Conservation (phyloP, 2,888 invertebrate species). For the Parnassius glacialis region DNA sequence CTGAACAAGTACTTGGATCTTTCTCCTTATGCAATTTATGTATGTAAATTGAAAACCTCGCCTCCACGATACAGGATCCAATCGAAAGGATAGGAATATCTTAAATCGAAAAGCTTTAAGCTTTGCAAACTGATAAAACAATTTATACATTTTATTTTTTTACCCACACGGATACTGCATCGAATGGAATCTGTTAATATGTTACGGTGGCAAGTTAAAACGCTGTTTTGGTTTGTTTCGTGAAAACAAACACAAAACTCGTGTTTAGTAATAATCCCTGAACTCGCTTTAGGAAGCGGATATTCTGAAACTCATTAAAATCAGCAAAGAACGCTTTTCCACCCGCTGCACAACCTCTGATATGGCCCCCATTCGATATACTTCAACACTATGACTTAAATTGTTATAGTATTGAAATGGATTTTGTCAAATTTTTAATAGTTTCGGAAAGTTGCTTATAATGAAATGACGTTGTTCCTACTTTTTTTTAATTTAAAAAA, state of each 20-base stretch:
- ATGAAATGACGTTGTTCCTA: too few species aligned
- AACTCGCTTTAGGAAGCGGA: slow-evolving; percentile 5
- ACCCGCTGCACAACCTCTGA: slow-evolving; percentile 10
- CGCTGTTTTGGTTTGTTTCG: neutral
- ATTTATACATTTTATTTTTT: too few species aligned
- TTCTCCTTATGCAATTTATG: too few species aligned
- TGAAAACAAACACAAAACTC: slow-evolving; percentile 13
- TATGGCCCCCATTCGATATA: slow-evolving; percentile 8
- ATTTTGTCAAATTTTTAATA: neutral
- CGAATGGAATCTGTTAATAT: neutral
- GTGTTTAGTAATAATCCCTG: slow-evolving; percentile 17
- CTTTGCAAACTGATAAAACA: too few species aligned
- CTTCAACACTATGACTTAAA: neutral
- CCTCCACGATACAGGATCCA: too few species aligned
- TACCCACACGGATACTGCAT: neutral
- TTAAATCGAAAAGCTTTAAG: too few species aligned
- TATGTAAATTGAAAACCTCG: too few species aligned
- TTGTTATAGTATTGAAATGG: neutral
- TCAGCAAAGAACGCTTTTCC: slow-evolving; percentile 6
- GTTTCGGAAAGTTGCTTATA: too few species aligned
- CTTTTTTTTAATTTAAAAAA: too few species aligned
- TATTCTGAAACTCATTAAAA: slow-evolving; percentile 23
- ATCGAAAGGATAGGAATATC: too few species aligned
- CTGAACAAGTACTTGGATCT: too few species aligned
- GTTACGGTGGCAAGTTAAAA: slow-evolving; percentile 2